phyloP scores from a whole-genome alignment of 2,888 invertebrate genomes.

The Spisula subtruncata region DNA sequence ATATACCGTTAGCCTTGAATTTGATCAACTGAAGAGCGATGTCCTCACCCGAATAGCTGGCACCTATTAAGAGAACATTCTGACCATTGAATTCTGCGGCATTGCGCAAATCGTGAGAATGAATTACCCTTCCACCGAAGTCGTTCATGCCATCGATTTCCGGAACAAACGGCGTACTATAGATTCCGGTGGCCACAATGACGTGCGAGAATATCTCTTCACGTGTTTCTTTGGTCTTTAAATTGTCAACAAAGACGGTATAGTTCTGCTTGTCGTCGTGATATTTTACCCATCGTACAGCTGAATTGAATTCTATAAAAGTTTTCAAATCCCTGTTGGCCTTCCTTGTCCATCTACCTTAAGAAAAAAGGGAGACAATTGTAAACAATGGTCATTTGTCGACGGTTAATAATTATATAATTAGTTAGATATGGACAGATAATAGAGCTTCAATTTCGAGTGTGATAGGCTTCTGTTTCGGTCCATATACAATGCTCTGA shows the following conservation, averaged over 20 bases:
- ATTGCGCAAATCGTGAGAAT: slow-evolving; percentile 60
- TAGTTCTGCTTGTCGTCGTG: background rate
- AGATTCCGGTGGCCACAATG: slow-evolving; percentile 49
- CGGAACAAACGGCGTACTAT: slow-evolving; percentile 35
- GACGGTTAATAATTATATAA: too few relatives aligned
- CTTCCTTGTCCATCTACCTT: slow-evolving; percentile 8
- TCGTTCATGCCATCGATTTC: slow-evolving; percentile 41
- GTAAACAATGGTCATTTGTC: too few relatives aligned
- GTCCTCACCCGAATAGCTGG: slow-evolving; percentile 61
- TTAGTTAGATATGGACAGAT: too few relatives aligned
- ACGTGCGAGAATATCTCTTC: slow-evolving; percentile 50
- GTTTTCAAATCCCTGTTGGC: background rate
- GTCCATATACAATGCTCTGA: too few relatives aligned
- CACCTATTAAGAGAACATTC: slow-evolving; percentile 47
- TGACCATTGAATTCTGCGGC: slow-evolving; percentile 47
- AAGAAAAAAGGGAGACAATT: too few relatives aligned
- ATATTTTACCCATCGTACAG: slow-evolving; percentile 37
- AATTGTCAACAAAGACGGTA: slow-evolving; percentile 22
- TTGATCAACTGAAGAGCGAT: slow-evolving; percentile 40
- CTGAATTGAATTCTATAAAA: slow-evolving; percentile 24
- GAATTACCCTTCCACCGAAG: slow-evolving; percentile 53
- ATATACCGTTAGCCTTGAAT: slow-evolving; percentile 17
- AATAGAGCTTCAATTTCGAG: too few relatives aligned
- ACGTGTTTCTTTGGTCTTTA: background rate
- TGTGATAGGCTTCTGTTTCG: too few relatives aligned